phyloP scores from a whole-genome alignment of 2,113 vertebrate species.

The Cheilinus undulatus region DNA sequence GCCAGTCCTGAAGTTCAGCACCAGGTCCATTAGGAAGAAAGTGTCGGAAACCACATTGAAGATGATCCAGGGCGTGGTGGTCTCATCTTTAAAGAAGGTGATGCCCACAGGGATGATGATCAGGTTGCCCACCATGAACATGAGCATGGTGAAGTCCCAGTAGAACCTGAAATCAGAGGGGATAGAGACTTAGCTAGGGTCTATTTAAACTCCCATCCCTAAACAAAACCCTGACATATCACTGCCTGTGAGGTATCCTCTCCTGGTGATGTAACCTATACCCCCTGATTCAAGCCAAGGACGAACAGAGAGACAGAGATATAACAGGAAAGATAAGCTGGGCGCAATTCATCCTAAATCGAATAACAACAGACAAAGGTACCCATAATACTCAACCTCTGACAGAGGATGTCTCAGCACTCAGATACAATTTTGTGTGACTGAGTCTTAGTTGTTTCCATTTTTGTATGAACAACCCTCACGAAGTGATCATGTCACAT shows the following conservation, averaged over 20 bases:
- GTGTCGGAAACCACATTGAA: conserved; percentile 99
- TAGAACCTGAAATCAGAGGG: conserved; percentile 89
- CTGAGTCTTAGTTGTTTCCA: neutral
- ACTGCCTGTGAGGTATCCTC: conserved; percentile 2
- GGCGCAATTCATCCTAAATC: conserved; percentile 18
- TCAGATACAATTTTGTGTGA: neutral
- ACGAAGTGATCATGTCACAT: too few relatives aligned
- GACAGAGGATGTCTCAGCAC: neutral
- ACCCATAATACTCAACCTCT: neutral
- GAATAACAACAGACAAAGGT: neutral
- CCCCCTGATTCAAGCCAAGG: conserved; percentile 51
- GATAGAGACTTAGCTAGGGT: neutral
- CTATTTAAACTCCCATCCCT: too few relatives aligned
- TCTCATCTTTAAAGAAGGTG: conserved; percentile 99
- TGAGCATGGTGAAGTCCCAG: conserved; percentile 99
- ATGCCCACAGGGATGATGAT: conserved; percentile 99
- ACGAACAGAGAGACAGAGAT: conserved; percentile 11
- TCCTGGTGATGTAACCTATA: conserved; percentile 4
- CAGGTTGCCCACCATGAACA: conserved; percentile 99
- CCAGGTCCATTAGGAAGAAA: conserved; percentile 98
- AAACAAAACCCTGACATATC: neutral
- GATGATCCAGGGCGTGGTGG: conserved; percentile 96
- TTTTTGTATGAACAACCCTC: neutral
- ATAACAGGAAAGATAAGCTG: conserved; percentile 26
- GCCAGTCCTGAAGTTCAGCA: conserved; percentile 97